Evolutionary conservation across 2,888 invertebrate species (phyloP).

Genomic region (Blastobasis lacticolella): DNA sequence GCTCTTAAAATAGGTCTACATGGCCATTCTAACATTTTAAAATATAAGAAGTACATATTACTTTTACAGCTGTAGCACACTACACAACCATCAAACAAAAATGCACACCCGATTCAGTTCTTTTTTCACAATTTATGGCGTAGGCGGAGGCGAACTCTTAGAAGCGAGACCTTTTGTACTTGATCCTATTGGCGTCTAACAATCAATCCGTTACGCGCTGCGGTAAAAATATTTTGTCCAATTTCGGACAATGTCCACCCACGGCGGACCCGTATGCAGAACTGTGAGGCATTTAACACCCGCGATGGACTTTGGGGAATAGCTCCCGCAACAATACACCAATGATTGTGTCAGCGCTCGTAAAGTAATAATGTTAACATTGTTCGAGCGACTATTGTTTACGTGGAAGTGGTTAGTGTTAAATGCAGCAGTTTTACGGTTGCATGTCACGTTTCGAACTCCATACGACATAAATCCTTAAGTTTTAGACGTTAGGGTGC

Average conservation of each 20-base stretch:
- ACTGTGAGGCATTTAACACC: constrained; percentile 44
- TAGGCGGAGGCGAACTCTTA: background rate
- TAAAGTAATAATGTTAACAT: constrained; percentile 59
- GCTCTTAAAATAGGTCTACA: no score
- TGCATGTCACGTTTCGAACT: constrained; percentile 6
- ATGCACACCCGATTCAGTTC: no score
- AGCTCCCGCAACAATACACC: constrained; percentile 42
- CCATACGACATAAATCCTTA: constrained; percentile 17
- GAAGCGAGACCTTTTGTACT: constrained; percentile 9
- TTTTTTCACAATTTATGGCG: no score
- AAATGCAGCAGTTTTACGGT: constrained; percentile 25
- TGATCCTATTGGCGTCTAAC: constrained; percentile 19
- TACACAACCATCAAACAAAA: no score
- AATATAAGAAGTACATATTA: no score
- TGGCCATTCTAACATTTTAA: no score
- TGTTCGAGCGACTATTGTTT: constrained; percentile 62
- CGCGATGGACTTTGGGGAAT: constrained; percentile 56
- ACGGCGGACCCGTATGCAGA: constrained; percentile 25
- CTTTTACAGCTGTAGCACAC: no score
- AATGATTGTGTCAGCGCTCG: constrained; percentile 60
- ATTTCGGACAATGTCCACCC: constrained; percentile 38
- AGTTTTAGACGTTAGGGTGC: constrained; percentile 18
- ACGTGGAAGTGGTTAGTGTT: constrained; percentile 53
- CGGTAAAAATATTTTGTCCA: constrained; percentile 66
- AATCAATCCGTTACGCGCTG: constrained; percentile 55